Conservation (phyloP, 2,888 invertebrate genomes). For the Drosophila mettleri region DNA sequence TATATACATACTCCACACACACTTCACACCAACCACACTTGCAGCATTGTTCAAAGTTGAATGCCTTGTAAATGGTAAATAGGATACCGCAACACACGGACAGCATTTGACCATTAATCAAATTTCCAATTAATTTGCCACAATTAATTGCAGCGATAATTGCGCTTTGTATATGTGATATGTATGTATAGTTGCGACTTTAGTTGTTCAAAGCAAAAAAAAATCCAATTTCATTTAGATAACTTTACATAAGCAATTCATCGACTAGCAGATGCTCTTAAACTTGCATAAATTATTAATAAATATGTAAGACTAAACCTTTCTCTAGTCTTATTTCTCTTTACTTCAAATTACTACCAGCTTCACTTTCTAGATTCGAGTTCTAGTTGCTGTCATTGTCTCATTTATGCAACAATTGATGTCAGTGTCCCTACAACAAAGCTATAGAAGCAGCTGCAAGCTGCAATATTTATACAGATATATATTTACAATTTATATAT, state of each 20-base stretch:
- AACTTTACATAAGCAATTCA: background rate
- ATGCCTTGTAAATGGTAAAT: constrained; percentile 55
- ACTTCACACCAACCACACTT: constrained; percentile 35
- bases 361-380: background rate
- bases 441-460: background rate
- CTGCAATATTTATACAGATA: background rate
- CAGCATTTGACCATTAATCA: constrained; percentile 73
- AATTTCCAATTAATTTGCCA: constrained; percentile 80
- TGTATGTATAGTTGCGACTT: background rate
- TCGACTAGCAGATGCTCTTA: too few species aligned
- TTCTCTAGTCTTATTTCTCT: too few species aligned
- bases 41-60: constrained; percentile 66
- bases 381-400: background rate
- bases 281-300: too few species aligned
- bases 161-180: constrained; percentile 34
- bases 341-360: too few species aligned
- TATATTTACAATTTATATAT: background rate
- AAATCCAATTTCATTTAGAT: background rate
- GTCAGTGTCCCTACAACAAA: background rate
- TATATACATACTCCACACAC: background rate
- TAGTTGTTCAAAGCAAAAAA: background rate
- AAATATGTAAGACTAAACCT: too few species aligned
- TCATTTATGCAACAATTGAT: background rate
- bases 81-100: constrained; percentile 53
- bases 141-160: constrained; percentile 79